A percentile compares a stretch with the other conserved stretches of the same genome.
Evolutionary conservation across 2,113 vertebrate species (phyloP).

Genomic region (Gila orcuttii): DNA sequence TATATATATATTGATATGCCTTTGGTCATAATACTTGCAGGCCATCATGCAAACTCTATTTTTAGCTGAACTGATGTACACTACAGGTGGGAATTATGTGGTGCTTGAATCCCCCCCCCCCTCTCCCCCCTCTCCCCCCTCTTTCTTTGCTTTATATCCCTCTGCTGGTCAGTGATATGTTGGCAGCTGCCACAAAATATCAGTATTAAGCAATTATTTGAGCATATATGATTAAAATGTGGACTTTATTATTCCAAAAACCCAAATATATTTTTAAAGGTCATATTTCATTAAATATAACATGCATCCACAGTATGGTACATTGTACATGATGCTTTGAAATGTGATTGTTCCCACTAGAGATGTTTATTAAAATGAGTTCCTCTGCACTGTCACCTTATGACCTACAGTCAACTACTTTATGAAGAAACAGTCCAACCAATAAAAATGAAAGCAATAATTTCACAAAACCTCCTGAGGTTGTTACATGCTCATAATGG

Average conservation of each 20-base stretch:
- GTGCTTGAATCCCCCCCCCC: not conserved
- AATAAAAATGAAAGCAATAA: not conserved
- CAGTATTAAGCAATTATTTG: not conserved
- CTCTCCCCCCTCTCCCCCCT: no score
- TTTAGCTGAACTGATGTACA: not conserved
- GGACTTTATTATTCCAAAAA: not conserved
- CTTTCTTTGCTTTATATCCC: slow-evolving; percentile 49
- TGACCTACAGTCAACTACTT: not conserved
- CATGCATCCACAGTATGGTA: not conserved
- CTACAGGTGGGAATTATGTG: not conserved
- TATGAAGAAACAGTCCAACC: not conserved
- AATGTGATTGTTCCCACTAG: not conserved
- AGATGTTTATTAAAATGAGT: not conserved
- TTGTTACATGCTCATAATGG: not conserved
- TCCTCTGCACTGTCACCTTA: not conserved
- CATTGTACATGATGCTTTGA: not conserved
- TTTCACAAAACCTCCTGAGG: not conserved
- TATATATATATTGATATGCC: not conserved
- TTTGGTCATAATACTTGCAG: not conserved
- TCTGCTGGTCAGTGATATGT: slow-evolving; percentile 54
- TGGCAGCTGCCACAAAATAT: not conserved
- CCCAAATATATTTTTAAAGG: not conserved
- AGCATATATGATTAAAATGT: not conserved
- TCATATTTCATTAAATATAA: not conserved
- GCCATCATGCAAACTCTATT: not conserved